phyloP scores from a whole-genome alignment of 1,140 invertebrate genomes.

The Monomorium pharaonis region DNA sequence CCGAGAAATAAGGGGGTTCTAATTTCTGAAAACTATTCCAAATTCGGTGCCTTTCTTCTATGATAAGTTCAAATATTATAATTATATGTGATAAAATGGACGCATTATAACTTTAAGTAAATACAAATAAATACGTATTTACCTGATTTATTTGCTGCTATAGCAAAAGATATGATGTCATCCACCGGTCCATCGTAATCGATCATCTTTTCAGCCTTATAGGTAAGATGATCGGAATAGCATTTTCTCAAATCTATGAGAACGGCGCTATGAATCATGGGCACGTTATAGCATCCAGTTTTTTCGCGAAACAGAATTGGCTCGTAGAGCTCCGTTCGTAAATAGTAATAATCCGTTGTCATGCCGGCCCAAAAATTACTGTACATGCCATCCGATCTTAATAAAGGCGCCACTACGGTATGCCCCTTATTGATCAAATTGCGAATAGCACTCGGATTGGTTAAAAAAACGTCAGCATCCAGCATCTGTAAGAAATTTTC shows the following conservation, averaged over 20 bases:
- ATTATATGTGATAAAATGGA: no score
- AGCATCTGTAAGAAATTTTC: conserved; percentile 89
- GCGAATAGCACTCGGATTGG: conserved; percentile 89
- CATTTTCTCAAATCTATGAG: conserved; percentile 91
- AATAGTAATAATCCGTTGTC: conserved; percentile 95
- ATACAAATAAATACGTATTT: no score
- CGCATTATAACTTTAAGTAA: no score
- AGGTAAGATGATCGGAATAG: conserved; percentile 90
- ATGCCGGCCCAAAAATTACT: conserved; percentile 99
- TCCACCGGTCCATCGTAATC: conserved; percentile 92
- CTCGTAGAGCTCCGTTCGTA: conserved; percentile 94
- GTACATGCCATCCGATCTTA: conserved; percentile 94
- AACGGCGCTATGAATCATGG: conserved; percentile 96
- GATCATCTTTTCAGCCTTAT: conserved; percentile 88
- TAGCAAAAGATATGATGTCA: conserved; percentile 97
- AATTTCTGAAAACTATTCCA: no score
- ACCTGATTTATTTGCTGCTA: conserved; percentile 91
- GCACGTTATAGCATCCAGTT: conserved; percentile 92
- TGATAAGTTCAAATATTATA: no score
- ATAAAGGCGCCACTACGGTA: conserved; percentile 92
- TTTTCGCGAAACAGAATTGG: conserved; percentile 91
- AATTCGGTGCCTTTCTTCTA: no score
- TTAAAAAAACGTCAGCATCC: conserved; percentile 95
- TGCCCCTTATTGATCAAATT: conserved; percentile 89
- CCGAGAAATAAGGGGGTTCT: no score